Evolutionary conservation across 1,140 invertebrate genomes (phyloP).

Genomic region (Drosophila obscura): DNA sequence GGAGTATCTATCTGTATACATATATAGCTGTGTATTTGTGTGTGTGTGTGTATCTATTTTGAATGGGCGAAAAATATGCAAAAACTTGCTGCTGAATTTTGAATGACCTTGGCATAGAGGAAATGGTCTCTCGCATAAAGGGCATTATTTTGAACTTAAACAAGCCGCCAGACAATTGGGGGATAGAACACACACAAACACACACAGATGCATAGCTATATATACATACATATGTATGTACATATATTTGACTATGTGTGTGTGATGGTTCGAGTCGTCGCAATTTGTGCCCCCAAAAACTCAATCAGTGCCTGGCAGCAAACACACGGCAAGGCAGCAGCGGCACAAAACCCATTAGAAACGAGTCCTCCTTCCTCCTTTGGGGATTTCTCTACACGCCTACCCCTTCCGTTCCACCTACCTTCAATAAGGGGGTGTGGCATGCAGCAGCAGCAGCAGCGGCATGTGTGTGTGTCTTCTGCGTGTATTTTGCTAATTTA

Average conservation of each 20-base stretch:
- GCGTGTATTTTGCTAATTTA: slow-evolving; percentile 84
- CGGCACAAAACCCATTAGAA: no score
- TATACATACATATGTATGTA: background rate
- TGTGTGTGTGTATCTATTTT: slow-evolving; percentile 25
- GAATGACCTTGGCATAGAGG: slow-evolving; percentile 83
- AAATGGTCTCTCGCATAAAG: slow-evolving; percentile 58
- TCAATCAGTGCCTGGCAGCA: slow-evolving; percentile 64
- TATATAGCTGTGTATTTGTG: slow-evolving; percentile 7
- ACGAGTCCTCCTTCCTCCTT: no score
- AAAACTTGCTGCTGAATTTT: slow-evolving; percentile 79
- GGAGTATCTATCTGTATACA: slow-evolving; percentile 10
- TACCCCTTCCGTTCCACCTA: no score
- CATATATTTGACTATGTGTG: slow-evolving; percentile 13
- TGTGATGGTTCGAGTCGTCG: slow-evolving; percentile 44
- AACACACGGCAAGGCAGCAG: no score
- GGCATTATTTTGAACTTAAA: slow-evolving; percentile 78
- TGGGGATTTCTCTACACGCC: no score
- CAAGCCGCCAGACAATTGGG: slow-evolving; percentile 78
- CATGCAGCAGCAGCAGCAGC: background rate
- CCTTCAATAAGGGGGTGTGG: no score
- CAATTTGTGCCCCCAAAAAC: slow-evolving; percentile 53
- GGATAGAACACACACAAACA: slow-evolving; percentile 16
- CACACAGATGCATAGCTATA: slow-evolving; percentile 2
- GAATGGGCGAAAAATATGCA: slow-evolving; percentile 42
- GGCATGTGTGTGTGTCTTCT: slow-evolving; percentile 49